Base-by-base conservation (phyloP, 2,888 invertebrate genomes). In the Noctua pronuba region DNA sequence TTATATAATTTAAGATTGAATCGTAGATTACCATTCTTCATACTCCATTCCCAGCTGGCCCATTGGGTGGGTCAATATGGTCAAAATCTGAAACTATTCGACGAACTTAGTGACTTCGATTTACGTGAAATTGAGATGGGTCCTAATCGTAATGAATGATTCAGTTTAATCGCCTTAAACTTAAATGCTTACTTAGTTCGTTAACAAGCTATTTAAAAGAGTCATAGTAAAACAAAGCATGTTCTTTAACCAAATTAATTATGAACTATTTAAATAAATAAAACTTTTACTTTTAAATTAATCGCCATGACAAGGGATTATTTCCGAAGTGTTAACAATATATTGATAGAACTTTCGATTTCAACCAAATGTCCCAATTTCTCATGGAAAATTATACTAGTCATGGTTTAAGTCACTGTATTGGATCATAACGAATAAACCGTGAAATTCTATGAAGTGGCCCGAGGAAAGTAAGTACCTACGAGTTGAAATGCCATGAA, bases 401-500 rank as follows among this genome's bases (percentile, higher is more conserved):
- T 93, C 93, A 93, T 92, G 92, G 90, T 86, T 83, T 72, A 81
- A 89, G 85, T 90, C 89, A 92, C 86, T 90, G 86, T 91, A 85
- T 91, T 93, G 92, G 86, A 91, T 92, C 92, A 91, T 92, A 92
- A 91, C 89, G 86, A 91, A 93, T 92, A 94, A 93, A 88, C 92
- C 94, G 89, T 94, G 92, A 94, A 94, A 95, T 95, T 94, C 88
- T 91, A 91, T 92, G 91, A 94, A 92, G 86, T 89, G 88, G 90
- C 83, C 87, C 90, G 91, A 94, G 91, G 93, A 95, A 95, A 95
- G 94, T 93, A 65, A 41, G 41, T 65, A 41, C 65, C 8, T 65
- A 86, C 82, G 83, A 75, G 88, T 91, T 88, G 85, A 75, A 85
- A 90, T 88, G 82, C 86, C 84, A 80, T 81, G 82, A 88, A 88